phyloP scores from a whole-genome alignment of 1,140 invertebrate species.

The Lordiphosa mommai region DNA sequence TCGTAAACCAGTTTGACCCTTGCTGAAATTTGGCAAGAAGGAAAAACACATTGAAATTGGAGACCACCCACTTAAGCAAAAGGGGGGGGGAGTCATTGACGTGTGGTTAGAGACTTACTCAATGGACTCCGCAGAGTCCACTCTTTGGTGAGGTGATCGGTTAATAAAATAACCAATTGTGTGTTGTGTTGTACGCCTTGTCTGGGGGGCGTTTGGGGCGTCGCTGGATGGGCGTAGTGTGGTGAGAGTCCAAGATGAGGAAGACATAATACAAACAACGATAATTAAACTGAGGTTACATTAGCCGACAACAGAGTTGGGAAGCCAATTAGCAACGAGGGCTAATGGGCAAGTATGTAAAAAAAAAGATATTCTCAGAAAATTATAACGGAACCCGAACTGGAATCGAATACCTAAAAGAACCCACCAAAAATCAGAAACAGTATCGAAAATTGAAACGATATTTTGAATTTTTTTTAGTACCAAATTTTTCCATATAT shows the following conservation, averaged over 20 bases:
- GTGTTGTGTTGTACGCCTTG: slow-evolving; percentile 15
- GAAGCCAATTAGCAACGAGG: slow-evolving; percentile 15
- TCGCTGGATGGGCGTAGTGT: slow-evolving; percentile 6
- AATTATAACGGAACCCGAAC: no score
- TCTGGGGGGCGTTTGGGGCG: slow-evolving; percentile 4
- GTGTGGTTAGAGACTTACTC: not conserved
- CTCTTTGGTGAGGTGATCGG: not conserved
- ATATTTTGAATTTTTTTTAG: no score
- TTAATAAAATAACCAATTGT: slow-evolving; percentile 24
- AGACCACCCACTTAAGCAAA: slow-evolving; percentile 19
- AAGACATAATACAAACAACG: slow-evolving; percentile 40
- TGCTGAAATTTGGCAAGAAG: not conserved
- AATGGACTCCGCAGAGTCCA: not conserved
- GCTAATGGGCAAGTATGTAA: not conserved
- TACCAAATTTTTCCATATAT: no score
- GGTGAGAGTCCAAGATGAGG: slow-evolving; percentile 1
- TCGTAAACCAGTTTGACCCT: slow-evolving; percentile 23
- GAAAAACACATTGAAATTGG: not conserved
- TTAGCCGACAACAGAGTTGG: slow-evolving; percentile 21
- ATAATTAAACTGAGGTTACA: slow-evolving; percentile 36
- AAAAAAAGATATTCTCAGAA: no score
- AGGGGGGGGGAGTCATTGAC: not conserved
- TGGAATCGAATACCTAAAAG: no score
- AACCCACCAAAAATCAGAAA: no score
- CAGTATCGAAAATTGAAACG: no score